A percentile compares a stretch with the other conserved stretches of the same genome.
Conservation (phyloP, 2,888 invertebrate genomes). For the Ephialtes manifestator region DNA sequence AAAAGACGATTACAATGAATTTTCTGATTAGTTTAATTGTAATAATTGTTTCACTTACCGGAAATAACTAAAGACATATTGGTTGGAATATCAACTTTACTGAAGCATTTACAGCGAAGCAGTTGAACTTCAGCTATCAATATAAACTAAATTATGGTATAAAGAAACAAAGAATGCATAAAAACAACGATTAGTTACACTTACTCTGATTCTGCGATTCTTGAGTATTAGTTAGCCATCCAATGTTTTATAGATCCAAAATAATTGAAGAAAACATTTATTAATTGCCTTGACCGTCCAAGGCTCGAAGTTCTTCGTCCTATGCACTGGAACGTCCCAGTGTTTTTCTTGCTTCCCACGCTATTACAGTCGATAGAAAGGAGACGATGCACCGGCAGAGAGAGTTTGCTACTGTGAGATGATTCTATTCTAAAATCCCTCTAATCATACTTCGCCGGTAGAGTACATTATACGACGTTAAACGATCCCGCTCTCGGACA, state of each 20-base stretch:
- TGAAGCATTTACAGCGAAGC: background rate
- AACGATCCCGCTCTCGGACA: conserved; percentile 36
- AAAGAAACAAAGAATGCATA: background rate
- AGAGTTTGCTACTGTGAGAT: conserved; percentile 46
- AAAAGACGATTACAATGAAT: no score
- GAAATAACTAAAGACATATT: background rate
- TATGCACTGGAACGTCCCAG: background rate
- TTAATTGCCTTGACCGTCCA: background rate
- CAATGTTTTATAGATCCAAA: background rate
- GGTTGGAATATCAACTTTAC: background rate
- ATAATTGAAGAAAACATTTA: background rate
- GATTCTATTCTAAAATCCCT: conserved; percentile 62
- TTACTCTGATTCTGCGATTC: background rate
- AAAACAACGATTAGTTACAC: background rate
- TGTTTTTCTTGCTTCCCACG: conserved; percentile 68
- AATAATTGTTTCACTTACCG: background rate
- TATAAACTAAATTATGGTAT: background rate
- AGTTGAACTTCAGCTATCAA: background rate
- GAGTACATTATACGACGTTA: conserved; percentile 55
- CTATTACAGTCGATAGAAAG: conserved; percentile 62
- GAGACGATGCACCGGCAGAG: conserved; percentile 17
- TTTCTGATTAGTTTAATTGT: background rate
- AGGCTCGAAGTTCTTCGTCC: background rate
- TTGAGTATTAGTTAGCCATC: background rate
- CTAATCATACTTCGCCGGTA: conserved; percentile 68